Evolutionary conservation across 2,797 vertebrate species (phyloP).

Genomic region (Pangasius macronema): DNA sequence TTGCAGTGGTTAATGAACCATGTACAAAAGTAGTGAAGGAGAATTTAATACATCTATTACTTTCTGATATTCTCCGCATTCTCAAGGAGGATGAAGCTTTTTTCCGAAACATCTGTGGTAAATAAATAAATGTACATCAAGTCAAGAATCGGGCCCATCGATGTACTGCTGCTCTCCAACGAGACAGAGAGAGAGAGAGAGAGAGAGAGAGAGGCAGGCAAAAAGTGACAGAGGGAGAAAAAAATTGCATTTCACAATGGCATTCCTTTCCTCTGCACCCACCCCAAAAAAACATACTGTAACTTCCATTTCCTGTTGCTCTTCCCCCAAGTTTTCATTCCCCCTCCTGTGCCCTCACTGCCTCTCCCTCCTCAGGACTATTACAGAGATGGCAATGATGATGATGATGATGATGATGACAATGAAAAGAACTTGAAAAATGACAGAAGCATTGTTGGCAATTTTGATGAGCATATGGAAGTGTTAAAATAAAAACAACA

Average conservation of each 20-base stretch:
- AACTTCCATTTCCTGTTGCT: slow-evolving; percentile 60
- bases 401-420: slow-evolving; percentile 45
- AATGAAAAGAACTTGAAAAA: background rate
- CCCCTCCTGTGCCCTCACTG: slow-evolving; percentile 42
- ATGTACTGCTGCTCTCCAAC: slow-evolving; percentile 46
- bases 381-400: slow-evolving; percentile 45
- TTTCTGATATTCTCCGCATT: slow-evolving; percentile 81
- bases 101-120: slow-evolving; percentile 81
- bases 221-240: slow-evolving; percentile 41
- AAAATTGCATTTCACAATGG: slow-evolving; percentile 51
- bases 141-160: slow-evolving; percentile 51
- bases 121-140: slow-evolving; percentile 65
- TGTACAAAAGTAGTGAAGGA: slow-evolving; percentile 64
- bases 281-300: slow-evolving; percentile 51
- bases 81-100: slow-evolving; percentile 81
- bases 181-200: slow-evolving; percentile 23
- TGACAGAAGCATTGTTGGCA: slow-evolving; percentile 26
- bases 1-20: slow-evolving; percentile 56
- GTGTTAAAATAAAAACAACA: background rate
- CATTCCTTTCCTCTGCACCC: slow-evolving; percentile 24
- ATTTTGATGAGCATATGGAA: slow-evolving; percentile 16
- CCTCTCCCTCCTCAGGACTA: slow-evolving; percentile 52
- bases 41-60: slow-evolving; percentile 75
- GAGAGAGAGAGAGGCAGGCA: background rate
- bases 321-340: slow-evolving; percentile 53